These are phyloP conservation scores for Drosophila insularis DNA, from an alignment of 1,140 invertebrate species.

Conservation along the genomic window DNA sequence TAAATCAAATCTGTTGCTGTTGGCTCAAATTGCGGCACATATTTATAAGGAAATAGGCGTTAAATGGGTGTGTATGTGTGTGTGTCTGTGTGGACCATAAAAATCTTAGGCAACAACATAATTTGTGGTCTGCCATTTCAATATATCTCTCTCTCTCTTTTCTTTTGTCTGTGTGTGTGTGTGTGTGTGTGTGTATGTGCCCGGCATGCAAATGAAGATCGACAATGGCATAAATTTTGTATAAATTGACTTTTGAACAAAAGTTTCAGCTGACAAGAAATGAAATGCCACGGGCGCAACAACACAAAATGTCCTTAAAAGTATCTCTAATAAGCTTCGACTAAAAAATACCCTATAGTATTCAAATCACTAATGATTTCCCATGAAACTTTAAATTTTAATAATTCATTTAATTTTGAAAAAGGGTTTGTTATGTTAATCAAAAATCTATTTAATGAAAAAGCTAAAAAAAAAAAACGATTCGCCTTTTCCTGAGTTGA, in stretches of 20 bases:
- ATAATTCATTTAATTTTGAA: too few relatives aligned
- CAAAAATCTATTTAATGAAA: too few relatives aligned
- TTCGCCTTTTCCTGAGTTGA: too few relatives aligned
- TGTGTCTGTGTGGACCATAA: constrained; percentile 26
- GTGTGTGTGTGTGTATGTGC: constrained; percentile 25
- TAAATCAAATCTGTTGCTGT: constrained; percentile 61
- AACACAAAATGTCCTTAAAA: constrained; percentile 1
- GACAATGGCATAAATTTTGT: constrained; percentile 46
- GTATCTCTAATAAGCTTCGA: not conserved
- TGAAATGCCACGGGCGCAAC: constrained; percentile 12
- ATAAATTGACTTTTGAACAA: constrained; percentile 60
- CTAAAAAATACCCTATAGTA: not conserved
- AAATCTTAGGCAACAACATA: constrained; percentile 50
- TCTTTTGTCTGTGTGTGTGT: constrained; percentile 7
- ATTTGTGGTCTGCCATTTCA: constrained; percentile 20
- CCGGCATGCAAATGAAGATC: constrained; percentile 57
- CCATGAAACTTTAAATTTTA: too few relatives aligned
- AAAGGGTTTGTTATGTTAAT: too few relatives aligned
- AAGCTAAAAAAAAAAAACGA: too few relatives aligned
- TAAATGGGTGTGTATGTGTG: constrained; percentile 51
- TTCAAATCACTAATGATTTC: too few relatives aligned
- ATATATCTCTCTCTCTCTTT: not conserved
- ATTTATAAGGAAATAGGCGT: constrained; percentile 64
- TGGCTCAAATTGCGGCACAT: constrained; percentile 48
- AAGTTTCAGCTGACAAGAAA: constrained; percentile 26